A percentile compares a stretch with the other conserved stretches of the same genome.
Conservation (phyloP, 2,797 vertebrate species). For the Xyrichtys novacula region DNA sequence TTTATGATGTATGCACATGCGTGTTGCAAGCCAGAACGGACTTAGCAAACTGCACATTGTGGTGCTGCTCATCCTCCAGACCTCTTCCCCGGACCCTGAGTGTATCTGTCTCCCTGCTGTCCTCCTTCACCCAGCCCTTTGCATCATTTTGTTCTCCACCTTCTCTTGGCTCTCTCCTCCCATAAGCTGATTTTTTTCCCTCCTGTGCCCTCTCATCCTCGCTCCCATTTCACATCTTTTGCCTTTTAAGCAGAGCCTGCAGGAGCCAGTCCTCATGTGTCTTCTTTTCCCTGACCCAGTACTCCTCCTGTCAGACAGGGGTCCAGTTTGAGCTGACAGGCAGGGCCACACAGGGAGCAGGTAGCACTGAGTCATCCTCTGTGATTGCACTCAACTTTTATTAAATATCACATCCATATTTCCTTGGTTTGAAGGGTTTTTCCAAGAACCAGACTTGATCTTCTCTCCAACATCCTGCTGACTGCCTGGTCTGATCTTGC, state of each 20-base stretch:
- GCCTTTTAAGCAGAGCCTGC: constrained; percentile 20
- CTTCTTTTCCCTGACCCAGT: constrained; percentile 27
- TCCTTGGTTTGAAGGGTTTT: constrained; percentile 6
- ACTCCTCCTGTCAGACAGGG: constrained; percentile 10
- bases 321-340: constrained; percentile 39
- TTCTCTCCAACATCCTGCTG: constrained; percentile 1
- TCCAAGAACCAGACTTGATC: not conserved
- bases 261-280: not conserved
- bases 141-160: constrained; percentile 5
- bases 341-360: constrained; percentile 19
- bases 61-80: constrained; percentile 25
- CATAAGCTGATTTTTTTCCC: constrained; percentile 27
- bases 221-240: constrained; percentile 22
- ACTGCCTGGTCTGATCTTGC: not conserved
- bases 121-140: not conserved
- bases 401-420: constrained; percentile 14
- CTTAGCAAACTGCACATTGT: constrained; percentile 18
- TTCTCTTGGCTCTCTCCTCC: constrained; percentile 4
- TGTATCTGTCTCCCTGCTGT: not conserved
- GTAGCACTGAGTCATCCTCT: constrained; percentile 45
- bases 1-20: constrained; percentile 59
- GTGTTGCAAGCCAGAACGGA: constrained; percentile 38
- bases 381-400: constrained; percentile 15
- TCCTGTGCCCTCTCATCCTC: constrained; percentile 17
- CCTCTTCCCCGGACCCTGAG: constrained; percentile 22